These are phyloP conservation scores for Vidua macroura DNA, from an alignment of 2,113 vertebrate genomes.

Conservation along the genomic window DNA sequence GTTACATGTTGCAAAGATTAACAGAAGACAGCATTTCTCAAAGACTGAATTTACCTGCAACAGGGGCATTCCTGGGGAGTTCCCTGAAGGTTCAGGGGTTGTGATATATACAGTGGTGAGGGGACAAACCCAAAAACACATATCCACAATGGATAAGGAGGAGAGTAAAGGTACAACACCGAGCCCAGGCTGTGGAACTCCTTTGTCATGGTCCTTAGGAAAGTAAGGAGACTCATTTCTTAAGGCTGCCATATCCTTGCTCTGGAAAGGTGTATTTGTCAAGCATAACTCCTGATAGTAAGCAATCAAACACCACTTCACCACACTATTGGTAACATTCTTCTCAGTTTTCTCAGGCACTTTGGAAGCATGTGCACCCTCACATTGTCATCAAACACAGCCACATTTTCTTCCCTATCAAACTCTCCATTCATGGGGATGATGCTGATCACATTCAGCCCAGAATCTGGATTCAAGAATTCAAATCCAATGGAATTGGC, in stretches of 20 bases:
- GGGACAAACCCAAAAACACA: background rate
- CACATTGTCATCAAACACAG: background rate
- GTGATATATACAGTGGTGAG: background rate
- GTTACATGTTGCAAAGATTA: background rate
- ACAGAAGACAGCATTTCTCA: background rate
- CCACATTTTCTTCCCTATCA: background rate
- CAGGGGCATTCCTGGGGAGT: background rate
- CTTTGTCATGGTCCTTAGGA: background rate
- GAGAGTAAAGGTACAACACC: background rate
- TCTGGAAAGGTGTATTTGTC: background rate
- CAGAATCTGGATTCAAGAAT: background rate
- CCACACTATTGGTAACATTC: background rate
- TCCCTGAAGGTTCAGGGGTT: background rate
- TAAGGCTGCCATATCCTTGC: background rate
- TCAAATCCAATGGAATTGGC: background rate
- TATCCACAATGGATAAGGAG: background rate
- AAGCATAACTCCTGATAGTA: background rate
- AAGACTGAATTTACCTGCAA: background rate
- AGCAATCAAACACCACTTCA: background rate
- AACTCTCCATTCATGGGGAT: background rate
- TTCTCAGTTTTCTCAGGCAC: background rate
- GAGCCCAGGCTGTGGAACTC: background rate
- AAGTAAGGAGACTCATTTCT: background rate
- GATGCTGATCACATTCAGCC: background rate
- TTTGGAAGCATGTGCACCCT: accelerated